Base-by-base conservation (phyloP, 1,140 invertebrate species). In the Drosophila nebulosa region DNA sequence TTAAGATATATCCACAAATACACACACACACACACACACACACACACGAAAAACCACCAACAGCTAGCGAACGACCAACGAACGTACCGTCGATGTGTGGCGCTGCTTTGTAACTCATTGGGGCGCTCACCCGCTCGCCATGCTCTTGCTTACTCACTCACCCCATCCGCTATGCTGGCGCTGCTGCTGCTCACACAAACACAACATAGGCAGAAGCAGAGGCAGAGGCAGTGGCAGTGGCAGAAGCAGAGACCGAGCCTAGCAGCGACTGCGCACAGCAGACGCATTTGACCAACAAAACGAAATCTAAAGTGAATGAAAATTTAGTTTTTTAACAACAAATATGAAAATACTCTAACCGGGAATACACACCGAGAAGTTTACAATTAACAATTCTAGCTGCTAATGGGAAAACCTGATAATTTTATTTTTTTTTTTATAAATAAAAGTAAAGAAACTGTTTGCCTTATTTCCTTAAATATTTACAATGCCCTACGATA, bases 51-150 rank as follows among this genome's bases (percentile, higher is more conserved):
- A 42, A 60, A 74, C 73, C 60, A 35, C 69, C 57, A 71, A 67
- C 64, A 65, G 73, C 64, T 14, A 51, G 67, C 67, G 61, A 27
- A 42, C 68, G 39, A 42, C 32, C 67, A 60, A 52, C 64, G 70
- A 64, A 36, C 81, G 58, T 86, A 32, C 84, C 83, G 81, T 81
- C 83, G 53, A 64, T 86, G 81, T 86, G 81, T 71, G 83, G 69
- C 64, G 74, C 64, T 74, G 83, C 78, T 88, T 56, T 86, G 78
- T 78, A 78, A 86, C 81, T 86, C 78, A 81, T 39, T 69, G 63
- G 65, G 74, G 83, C 68, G 74, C 66, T 75, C 59, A 52, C 36
- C 58, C 39, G 35, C 72, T 74, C 69, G 36, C 58, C 39, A 62
- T 55, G 36, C 62, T 61, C 74, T 35, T 50, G 63, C 64, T 46